These are phyloP conservation scores for Homalodisca vitripennis DNA, from an alignment of 1,140 invertebrate genomes.

Conservation along the genomic window DNA sequence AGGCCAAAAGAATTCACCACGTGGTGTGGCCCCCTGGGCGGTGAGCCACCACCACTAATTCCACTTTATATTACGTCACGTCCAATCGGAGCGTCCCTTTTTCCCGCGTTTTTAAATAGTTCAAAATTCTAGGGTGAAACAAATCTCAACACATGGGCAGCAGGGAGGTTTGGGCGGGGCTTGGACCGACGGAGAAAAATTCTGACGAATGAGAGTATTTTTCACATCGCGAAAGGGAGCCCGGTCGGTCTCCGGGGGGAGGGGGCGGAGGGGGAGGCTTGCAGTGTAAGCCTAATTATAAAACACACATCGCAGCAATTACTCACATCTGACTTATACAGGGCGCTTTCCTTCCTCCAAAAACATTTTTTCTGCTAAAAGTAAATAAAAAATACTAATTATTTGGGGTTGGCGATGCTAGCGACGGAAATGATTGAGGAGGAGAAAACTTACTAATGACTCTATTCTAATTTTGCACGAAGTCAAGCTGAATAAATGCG, in stretches of 20 bases:
- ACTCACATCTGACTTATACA: constrained; percentile 35
- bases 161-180: constrained; percentile 16
- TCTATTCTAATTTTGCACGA: too few species aligned
- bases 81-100: constrained; percentile 1
- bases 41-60: neutral
- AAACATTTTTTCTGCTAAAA: constrained; percentile 32
- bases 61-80: too few species aligned
- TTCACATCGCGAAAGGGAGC: too few species aligned
- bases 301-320: constrained; percentile 33
- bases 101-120: constrained; percentile 3
- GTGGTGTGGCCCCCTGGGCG: neutral
- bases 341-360: constrained; percentile 27
- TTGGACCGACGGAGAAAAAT: constrained; percentile 25
- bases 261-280: constrained; percentile 19
- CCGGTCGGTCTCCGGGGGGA: too few species aligned
- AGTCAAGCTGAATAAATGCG: too few species aligned
- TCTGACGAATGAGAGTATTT: constrained; percentile 18
- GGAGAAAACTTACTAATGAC: too few species aligned
- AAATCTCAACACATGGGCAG: too few species aligned
- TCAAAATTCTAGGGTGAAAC: constrained; percentile 2
- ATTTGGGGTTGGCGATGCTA: too few species aligned
- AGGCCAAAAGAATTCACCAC: constrained; percentile 8
- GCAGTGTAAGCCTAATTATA: constrained; percentile 34
- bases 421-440: too few species aligned
- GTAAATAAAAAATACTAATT: too few species aligned